phyloP scores from a whole-genome alignment of 2,888 invertebrate species.

The Tridacna gigas region DNA sequence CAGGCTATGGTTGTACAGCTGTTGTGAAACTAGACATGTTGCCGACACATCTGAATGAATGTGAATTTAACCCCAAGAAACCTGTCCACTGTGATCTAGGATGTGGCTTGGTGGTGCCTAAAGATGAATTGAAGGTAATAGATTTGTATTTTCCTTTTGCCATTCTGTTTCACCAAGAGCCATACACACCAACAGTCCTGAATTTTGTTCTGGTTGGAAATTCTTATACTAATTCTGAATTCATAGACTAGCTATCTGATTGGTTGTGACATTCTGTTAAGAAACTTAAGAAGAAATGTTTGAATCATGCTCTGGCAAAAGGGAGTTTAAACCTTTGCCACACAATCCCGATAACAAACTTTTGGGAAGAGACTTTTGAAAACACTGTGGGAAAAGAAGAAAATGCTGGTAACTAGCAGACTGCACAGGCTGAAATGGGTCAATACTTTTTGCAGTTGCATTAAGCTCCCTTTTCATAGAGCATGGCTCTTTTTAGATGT shows the following conservation, averaged over 20 bases:
- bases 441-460: background rate
- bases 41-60: conserved; percentile 94
- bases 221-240: too few relatives aligned
- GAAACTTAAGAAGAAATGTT: too few relatives aligned
- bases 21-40: conserved; percentile 94
- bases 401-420: background rate
- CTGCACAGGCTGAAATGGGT: background rate
- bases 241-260: too few relatives aligned
- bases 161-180: too few relatives aligned
- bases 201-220: too few relatives aligned
- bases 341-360: background rate
- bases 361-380: background rate
- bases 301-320: background rate
- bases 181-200: too few relatives aligned
- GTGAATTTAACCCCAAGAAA: conserved; percentile 96
- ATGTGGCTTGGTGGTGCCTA: conserved; percentile 96
- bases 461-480: too few relatives aligned
- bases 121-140: conserved; percentile 94
- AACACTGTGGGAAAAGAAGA: background rate
- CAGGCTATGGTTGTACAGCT: conserved; percentile 89
- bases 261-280: too few relatives aligned
- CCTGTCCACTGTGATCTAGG: conserved; percentile 97
- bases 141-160: background rate
- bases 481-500: too few relatives aligned
- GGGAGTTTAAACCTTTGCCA: background rate